Evolutionary conservation across 2,797 vertebrate species (phyloP).

Genomic region (Sebastes trivittatus): DNA sequence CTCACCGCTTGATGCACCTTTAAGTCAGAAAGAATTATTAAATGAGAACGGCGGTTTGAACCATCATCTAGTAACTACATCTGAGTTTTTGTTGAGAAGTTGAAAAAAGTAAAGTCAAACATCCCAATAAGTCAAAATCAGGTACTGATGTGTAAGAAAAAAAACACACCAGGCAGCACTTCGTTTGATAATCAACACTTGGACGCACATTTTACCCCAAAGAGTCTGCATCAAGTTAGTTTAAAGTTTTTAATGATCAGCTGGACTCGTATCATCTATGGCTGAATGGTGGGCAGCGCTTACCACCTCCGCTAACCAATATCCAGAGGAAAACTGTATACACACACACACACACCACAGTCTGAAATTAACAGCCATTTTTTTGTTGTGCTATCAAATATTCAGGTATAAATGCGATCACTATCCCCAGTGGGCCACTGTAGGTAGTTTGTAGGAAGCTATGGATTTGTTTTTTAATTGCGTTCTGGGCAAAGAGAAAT

Average conservation of each 20-base stretch:
- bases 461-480: conserved; percentile 7
- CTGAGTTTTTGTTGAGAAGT: background rate
- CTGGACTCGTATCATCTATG: background rate
- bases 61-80: background rate
- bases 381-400: background rate
- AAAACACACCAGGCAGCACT: background rate
- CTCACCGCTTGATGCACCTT: no score
- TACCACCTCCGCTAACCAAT: background rate
- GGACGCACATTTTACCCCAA: background rate
- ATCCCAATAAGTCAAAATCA: background rate
- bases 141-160: background rate
- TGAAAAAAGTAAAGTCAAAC: background rate
- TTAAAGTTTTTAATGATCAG: background rate
- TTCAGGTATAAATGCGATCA: background rate
- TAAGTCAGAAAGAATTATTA: background rate
- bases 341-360: background rate
- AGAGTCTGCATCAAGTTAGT: background rate
- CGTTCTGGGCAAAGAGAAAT: background rate
- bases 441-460: background rate
- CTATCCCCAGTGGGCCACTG: background rate
- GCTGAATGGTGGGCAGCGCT: background rate
- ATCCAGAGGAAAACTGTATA: background rate
- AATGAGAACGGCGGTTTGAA: background rate
- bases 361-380: background rate
- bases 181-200: background rate